Percentiles rank a stretch among this genome's conserved stretches.
These are phyloP conservation scores for Avahi laniger DNA, from an alignment of 2,797 vertebrate species.

Conservation along the genomic window DNA sequence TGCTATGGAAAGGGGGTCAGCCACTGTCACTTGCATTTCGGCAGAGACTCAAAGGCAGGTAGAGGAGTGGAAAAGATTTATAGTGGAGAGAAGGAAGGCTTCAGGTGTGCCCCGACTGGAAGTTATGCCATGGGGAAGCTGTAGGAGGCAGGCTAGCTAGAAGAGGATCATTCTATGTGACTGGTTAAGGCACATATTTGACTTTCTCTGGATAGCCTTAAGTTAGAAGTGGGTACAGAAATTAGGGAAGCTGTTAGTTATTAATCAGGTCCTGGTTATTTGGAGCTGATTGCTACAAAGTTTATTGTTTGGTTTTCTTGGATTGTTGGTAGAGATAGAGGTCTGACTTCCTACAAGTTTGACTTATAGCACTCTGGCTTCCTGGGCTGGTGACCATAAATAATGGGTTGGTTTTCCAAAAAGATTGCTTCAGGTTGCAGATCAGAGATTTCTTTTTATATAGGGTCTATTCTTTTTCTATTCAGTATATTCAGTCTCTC, in stretches of 20 bases:
- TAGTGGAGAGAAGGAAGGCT: neutral
- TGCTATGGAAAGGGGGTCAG: neutral
- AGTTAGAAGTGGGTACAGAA: neutral
- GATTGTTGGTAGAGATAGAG: neutral
- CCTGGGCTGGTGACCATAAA: neutral
- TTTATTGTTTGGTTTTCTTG: neutral
- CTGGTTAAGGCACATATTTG: neutral
- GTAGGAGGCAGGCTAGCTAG: neutral
- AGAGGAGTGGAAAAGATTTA: neutral
- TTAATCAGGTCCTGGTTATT: neutral
- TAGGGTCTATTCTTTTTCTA: neutral
- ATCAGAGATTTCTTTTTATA: neutral
- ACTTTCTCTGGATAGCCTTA: neutral
- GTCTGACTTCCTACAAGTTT: too few species aligned
- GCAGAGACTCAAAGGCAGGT: neutral
- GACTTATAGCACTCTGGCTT: accelerated
- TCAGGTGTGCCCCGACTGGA: neutral
- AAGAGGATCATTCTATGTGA: neutral
- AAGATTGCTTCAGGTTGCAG: neutral
- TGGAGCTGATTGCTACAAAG: neutral
- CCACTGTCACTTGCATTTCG: neutral
- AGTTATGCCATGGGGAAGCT: neutral
- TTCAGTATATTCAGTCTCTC: neutral
- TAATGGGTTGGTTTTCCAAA: neutral
- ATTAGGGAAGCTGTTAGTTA: neutral